Conservation (phyloP, 2,888 invertebrate genomes). For the Eupithecia dodoneata region DNA sequence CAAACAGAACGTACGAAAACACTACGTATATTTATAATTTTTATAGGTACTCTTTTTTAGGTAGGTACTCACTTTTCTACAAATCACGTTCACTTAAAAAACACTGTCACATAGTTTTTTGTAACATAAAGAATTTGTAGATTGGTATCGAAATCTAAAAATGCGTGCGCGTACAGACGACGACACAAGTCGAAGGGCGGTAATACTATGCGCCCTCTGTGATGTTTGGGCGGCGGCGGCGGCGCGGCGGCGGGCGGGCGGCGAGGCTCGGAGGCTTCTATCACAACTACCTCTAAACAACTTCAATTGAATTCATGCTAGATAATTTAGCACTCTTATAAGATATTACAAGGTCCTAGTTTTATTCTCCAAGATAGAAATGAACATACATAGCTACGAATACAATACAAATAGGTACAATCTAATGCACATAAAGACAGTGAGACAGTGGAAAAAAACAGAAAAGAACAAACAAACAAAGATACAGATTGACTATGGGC, state of each 20-base stretch:
- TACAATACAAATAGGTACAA: too few relatives aligned
- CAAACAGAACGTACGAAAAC: not conserved
- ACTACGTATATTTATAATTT: not conserved
- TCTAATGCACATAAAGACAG: too few relatives aligned
- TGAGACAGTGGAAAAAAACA: too few relatives aligned
- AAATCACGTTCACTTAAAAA: not conserved
- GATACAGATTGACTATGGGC: too few relatives aligned
- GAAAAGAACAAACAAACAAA: too few relatives aligned
- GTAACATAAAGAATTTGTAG: not conserved
- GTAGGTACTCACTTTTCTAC: not conserved
- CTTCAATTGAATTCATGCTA: constrained; percentile 9
- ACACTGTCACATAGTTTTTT: not conserved
- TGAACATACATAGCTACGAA: too few relatives aligned
- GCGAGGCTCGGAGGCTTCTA: constrained; percentile 14
- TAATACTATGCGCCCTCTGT: constrained; percentile 55
- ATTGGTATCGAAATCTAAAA: not conserved
- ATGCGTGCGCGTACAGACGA: constrained; percentile 8
- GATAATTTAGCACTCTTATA: not conserved
- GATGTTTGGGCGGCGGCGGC: constrained; percentile 24
- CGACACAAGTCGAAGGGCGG: constrained; percentile 48
- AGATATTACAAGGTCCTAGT: not conserved
- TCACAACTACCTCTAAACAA: constrained; percentile 3
- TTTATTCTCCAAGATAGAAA: not conserved
- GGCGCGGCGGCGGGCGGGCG: constrained; percentile 12
- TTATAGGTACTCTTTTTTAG: not conserved